Evolutionary conservation across 2,797 vertebrate genomes (phyloP).

Genomic region (Iguana delicatissima): DNA sequence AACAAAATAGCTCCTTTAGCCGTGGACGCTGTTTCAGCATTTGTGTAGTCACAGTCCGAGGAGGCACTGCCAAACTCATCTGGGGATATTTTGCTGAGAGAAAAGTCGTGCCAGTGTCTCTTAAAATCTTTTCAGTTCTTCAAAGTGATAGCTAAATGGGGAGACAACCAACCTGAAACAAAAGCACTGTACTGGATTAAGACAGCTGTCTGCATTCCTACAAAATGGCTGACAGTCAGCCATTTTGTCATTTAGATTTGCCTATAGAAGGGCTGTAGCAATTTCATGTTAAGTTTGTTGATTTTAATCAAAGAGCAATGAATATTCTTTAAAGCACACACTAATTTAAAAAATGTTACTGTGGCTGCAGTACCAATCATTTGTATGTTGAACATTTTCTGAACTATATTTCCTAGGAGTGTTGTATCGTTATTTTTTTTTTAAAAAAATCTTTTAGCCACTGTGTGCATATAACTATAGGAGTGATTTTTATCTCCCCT

Average conservation of each 20-base stretch:
- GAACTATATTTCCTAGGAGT: neutral
- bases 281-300: neutral
- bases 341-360: rapidly evolving
- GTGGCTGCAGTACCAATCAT: neutral
- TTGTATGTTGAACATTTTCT: neutral
- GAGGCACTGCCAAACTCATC: constrained; percentile 10
- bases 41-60: constrained; percentile 36
- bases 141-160: neutral
- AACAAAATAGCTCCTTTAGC: constrained; percentile 63
- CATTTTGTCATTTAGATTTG: constrained; percentile 70
- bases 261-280: neutral
- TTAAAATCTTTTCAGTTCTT: constrained; percentile 48
- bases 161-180: constrained; percentile 35
- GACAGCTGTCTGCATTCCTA: constrained; percentile 24
- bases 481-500: neutral
- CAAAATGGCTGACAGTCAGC: constrained; percentile 73
- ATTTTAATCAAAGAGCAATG: neutral
- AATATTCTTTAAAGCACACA: neutral
- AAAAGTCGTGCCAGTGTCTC: constrained; percentile 32
- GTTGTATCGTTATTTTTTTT: neutral
- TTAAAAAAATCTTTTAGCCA: neutral
- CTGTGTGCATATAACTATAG: neutral
- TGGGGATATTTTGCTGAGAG: constrained; percentile 29
- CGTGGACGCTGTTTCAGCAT: constrained; percentile 67
- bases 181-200: constrained; percentile 3